Evolutionary conservation across 2,113 vertebrate species (phyloP), one percentile per base, ranked within the genome.

Genomic region (Sterrhoptilus dennistouni): DNA sequence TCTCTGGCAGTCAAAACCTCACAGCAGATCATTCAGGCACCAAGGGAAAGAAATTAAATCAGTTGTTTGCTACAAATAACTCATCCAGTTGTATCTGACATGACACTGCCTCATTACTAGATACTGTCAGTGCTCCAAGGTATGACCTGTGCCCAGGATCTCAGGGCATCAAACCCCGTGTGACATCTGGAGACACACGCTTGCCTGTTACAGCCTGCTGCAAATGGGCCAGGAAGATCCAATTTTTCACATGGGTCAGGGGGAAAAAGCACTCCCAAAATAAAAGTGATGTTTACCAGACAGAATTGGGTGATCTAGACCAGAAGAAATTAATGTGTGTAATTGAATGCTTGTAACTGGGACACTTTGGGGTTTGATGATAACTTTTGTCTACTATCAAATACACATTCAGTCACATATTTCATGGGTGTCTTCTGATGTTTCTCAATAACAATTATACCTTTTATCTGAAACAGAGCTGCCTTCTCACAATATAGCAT

Each of bases 1-100:
- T 54, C 86, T 89, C 88, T 6, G 11, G 83, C 90, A 95, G 94
- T 54, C 76, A 92, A 83, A 97, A 77, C 63, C 86, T 83, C 83
- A 18, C 71, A 45, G 68, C 1, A 63, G 59, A 94, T 83, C 88
- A 80, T 83, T 75, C 79, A 57, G 85, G 54, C 82, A 74, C 33
- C 10, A 13, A 88, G 68, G 88, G 85, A 77, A 76, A 90, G 75
- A 79, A 83, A 94, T 87, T 61, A 92, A 85, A 93, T 80, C 85
- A 88, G 79, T 77, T 83, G 79, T 83, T 94, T 59, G 66, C 88
- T 77, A 69, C 94, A 92, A 85, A 92, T 94, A 93, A 86, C 83
- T 90, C 90, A 90, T 40, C 66, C 63, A 27, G 45, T 69, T 74
- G 68, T 77, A 77, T 66, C 80, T 78, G 88, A 93, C 35, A 40